Evolutionary conservation across 2,888 invertebrate species (phyloP).

Genomic region (Thera britannica): DNA sequence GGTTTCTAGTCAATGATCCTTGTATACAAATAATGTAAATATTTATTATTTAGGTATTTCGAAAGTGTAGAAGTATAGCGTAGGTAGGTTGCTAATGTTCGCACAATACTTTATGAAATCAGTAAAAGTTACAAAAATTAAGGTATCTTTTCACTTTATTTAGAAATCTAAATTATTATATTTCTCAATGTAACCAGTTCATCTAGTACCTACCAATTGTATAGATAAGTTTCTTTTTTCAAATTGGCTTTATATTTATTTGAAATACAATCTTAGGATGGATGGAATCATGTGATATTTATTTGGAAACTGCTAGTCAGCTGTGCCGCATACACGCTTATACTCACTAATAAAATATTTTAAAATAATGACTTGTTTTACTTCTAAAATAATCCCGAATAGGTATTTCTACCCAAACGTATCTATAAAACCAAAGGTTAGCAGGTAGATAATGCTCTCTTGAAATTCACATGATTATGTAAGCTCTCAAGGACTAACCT

Average conservation of each 20-base stretch:
- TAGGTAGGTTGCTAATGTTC: conserved; percentile 70
- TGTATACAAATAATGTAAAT: conserved; percentile 76
- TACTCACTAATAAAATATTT: conserved; percentile 80
- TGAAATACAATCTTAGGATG: conserved; percentile 48
- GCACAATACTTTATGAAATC: conserved; percentile 70
- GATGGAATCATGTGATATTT: conserved; percentile 75
- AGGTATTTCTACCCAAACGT: too few species aligned
- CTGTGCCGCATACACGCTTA: conserved; percentile 83
- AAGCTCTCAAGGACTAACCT: too few species aligned
- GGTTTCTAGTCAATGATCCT: conserved; percentile 81
- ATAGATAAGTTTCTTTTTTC: conserved; percentile 40
- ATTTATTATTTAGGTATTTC: conserved; percentile 68
- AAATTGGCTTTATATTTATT: conserved; percentile 49
- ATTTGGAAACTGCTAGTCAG: conserved; percentile 80
- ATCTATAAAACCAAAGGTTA: too few species aligned
- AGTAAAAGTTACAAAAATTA: conserved; percentile 7
- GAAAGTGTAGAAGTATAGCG: conserved; percentile 64
- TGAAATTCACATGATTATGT: too few species aligned
- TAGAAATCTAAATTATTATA: conserved; percentile 15
- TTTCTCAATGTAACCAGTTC: conserved; percentile 16
- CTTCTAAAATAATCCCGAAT: neutral
- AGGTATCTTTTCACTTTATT: conserved; percentile 25
- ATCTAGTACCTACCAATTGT: conserved; percentile 3
- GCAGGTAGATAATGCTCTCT: too few species aligned
- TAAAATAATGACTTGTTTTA: conserved; percentile 55